Base-by-base conservation (phyloP, 2,113 vertebrate genomes). In the Solea solea region DNA sequence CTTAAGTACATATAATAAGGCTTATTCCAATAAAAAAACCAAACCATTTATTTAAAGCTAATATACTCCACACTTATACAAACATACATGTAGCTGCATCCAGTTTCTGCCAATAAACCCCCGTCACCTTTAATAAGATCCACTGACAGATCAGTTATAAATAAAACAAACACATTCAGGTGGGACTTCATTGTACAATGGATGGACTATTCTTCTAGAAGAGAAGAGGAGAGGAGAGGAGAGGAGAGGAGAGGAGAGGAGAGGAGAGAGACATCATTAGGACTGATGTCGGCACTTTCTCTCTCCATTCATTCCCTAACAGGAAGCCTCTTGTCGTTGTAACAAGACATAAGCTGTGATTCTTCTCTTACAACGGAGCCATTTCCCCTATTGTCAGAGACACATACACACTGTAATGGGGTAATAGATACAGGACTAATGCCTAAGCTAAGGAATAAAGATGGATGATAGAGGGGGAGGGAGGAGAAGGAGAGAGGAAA, bases 371-470 rank as follows among this genome's bases (percentile, higher is more conserved):
- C 57, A 40, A 27, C 64, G 21, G 28, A 72, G 66, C 75, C 65
- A 72, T 85, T 86, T 86, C 86, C 76, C 83, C 69, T n/a, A 67
- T 82, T 82, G 85, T 84, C 81, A 78, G 61, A 88, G 75, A 85
- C 83, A 78, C 80, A 81, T 46, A 67, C 77, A 78, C 48, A 48
- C 59, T 48, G 66, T 85, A 90, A 91, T 87, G 84, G 21, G 86
- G 77, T 82, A 87, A 91, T 86, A 87, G 90, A 92, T 90, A 87
- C 80, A 74, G 83, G 90, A 85, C 87, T 90, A 87, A 90, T 88
- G 86, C 79, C 64, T 69, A 55, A 48, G 13, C 74, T 65, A 69
- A 80, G 62, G 78, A 85, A 85, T 85, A 81, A 76, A 90, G 89
- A 90, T 79, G 73, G 83, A 92, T 89, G 77, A 84, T 71, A 46